Base-by-base conservation (phyloP, 2,113 vertebrate genomes). In the Anhinga anhinga region DNA sequence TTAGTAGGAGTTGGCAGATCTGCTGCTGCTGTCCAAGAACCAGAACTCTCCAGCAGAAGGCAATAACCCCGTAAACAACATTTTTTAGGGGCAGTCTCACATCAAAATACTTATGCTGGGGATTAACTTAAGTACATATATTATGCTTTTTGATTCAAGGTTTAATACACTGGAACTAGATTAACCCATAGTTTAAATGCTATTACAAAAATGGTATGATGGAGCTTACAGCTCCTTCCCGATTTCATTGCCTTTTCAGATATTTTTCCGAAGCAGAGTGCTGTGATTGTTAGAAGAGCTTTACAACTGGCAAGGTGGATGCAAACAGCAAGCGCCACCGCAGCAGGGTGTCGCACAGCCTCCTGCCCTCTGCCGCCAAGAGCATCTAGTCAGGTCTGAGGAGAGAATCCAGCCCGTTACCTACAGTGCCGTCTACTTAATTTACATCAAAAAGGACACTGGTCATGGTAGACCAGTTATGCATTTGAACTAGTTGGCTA, bases 401-500 rank as follows among this genome's bases (percentile, higher is more conserved):
- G 58, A 49, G n/a, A 19, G 18, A 34, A 50, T 73, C 45, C 42
- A n/a, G 26, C 3, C 49, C 20, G 1, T 26, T 15, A 44, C 34
- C 52, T 30, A 4, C 0, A 0, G 45, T 38, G 34, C 11, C 1
- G 2, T 8, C 38, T 81, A 42, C 40, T 72, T 42, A 17, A 30
- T 53, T 74, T 20, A 32, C 44, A 47, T 17, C 25, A 45, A 59
- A 36, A 53, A 87, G 30, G 15, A 70, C 15, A 21, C 7, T 29
- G 62, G 27, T 34, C 47, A 15, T 20, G 13, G 17, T 13, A 36
- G 34, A 73, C 25, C n/a, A 20, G 16, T 21, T 26, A 40, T 2
- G 12, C 22, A 23, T 69, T 40, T 36, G 34, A 83, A 56, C 17
- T 44, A 18, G 16, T 16, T 30, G 20, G 47, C 23, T 49, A 79